phyloP scores from a whole-genome alignment of 2,888 invertebrate genomes.

The Apotomis betuletana region DNA sequence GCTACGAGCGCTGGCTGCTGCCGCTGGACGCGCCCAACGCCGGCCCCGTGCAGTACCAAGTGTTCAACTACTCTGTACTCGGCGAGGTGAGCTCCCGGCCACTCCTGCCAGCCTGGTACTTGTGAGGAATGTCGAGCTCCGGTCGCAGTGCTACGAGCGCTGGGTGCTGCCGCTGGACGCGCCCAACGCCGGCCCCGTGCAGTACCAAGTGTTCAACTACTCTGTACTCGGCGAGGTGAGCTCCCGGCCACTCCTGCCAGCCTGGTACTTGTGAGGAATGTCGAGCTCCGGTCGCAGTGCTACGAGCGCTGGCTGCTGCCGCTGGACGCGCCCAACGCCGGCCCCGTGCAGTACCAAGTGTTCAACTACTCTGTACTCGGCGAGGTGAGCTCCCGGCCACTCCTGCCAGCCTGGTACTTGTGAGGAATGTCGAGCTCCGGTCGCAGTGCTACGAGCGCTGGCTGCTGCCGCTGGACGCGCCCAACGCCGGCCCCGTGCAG shows the following conservation, averaged over 20 bases:
- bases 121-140: constrained; percentile 77
- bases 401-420: not conserved
- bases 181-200: constrained; percentile 86
- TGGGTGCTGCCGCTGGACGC: constrained; percentile 94
- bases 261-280: not conserved
- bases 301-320: constrained; percentile 95
- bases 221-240: constrained; percentile 73
- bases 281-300: constrained; percentile 91
- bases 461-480: constrained; percentile 91
- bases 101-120: not conserved
- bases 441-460: constrained; percentile 95
- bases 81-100: constrained; percentile 66
- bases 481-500: constrained; percentile 87
- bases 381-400: constrained; percentile 62
- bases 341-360: constrained; percentile 83
- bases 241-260: not conserved
- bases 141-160: constrained; percentile 95
- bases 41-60: constrained; percentile 84
- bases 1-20: constrained; percentile 95
- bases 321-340: constrained; percentile 89
- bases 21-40: constrained; percentile 90
- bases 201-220: constrained; percentile 81
- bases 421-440: constrained; percentile 56
- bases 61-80: constrained; percentile 75
- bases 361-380: constrained; percentile 74